Percentiles rank a stretch among this genome's conserved stretches.
Evolutionary conservation across 2,113 vertebrate genomes (phyloP).

Genomic region (Petrocephalus zakoni): DNA sequence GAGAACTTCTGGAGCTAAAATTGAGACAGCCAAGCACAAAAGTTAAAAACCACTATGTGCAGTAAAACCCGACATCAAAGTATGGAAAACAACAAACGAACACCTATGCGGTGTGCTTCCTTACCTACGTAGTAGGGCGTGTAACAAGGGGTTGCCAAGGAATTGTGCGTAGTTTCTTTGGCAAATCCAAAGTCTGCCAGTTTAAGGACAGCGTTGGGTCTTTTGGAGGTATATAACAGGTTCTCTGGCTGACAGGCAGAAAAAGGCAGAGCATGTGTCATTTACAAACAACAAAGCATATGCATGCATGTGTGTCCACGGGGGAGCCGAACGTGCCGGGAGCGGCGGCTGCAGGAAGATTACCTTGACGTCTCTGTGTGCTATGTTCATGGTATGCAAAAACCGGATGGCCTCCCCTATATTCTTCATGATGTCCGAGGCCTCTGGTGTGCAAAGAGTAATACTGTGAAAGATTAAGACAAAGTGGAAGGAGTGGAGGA

Average conservation of each 20-base stretch:
- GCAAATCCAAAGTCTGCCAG: conserved; percentile 98
- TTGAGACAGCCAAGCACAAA: conserved; percentile 23
- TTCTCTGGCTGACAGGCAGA: conserved; percentile 78
- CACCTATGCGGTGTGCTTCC: conserved; percentile 28
- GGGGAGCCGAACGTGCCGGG: not conserved
- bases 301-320: not conserved
- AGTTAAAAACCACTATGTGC: not conserved
- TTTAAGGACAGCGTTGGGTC: conserved; percentile 80
- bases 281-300: not conserved
- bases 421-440: conserved; percentile 95
- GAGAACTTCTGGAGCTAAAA: conserved; percentile 88
- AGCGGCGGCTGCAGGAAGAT: not conserved
- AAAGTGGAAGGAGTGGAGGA: not conserved
- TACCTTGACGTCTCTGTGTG: conserved; percentile 96
- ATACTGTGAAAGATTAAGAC: not conserved
- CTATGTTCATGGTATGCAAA: conserved; percentile 90
- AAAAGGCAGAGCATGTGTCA: not conserved
- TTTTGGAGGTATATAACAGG: conserved; percentile 85
- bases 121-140: conserved; percentile 97
- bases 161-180: conserved; percentile 96
- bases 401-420: conserved; percentile 93
- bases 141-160: conserved; percentile 91
- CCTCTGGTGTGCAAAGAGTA: conserved; percentile 63
- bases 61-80: not conserved
- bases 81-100: not conserved